Evolutionary conservation across 2,113 vertebrate species (phyloP), one percentile per base, ranked within the genome.

Genomic region (Oncorhynchus mykiss): DNA sequence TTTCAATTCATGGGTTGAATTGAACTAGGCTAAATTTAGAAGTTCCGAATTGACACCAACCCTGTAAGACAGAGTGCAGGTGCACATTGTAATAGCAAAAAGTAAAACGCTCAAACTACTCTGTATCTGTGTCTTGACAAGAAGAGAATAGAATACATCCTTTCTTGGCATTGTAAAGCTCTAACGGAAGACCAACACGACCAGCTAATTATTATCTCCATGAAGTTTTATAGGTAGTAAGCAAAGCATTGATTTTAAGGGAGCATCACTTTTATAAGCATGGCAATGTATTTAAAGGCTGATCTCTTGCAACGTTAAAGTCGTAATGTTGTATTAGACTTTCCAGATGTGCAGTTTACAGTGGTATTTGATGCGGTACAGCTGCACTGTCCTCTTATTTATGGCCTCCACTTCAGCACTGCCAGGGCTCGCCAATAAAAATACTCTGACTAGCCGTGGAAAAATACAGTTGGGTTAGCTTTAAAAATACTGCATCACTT

Each of bases 341-440:
- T 79, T 87, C 90, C 92, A 93, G 91, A 93, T 93, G 93, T 87
- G 87, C 70, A 85, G 67, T 82, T 88, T 77, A 78, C 79, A 77
- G 59, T 77, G 89, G 89, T 89, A 90, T 90, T 87, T 82, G 75
- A 80, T 68, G 74, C 79, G 24, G 81, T 84, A 84, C 75, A 88
- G 80, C 83, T 77, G 85, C 81, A 76, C 76, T 71, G 74, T 71
- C 81, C 67, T 72, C 77, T 91, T 90, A 92, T 92, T 91, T 93
- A 91, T 80, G 84, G 79, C 16, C 84, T 77, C 31, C 11, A 70
- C 78, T 72, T 67, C 76, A 82, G 78, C 78, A 73, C 80, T 78
- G 82, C 84, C 88, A 84, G 77, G 76, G 84, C 72, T 87, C 76
- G 84, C 82, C 82, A 79, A 86, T 89, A 86, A 83, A 87, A 87